These are phyloP conservation scores for Periphyllus acericola DNA, from an alignment of 2,888 invertebrate species.

Conservation along the genomic window DNA sequence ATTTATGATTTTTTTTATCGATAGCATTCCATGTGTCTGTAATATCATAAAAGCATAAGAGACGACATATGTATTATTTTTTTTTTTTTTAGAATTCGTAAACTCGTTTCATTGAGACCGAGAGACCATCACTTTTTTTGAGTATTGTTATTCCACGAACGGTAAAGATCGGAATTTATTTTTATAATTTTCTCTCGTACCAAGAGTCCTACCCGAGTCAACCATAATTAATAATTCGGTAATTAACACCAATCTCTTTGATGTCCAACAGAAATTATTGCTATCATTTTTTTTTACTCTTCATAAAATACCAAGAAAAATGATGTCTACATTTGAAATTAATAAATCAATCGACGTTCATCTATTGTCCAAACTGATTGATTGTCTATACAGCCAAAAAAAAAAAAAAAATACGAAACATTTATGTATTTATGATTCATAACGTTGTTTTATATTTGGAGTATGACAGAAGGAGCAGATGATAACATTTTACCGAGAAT, in stretches of 20 bases:
- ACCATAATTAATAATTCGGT: conserved; percentile 56
- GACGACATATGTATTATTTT: conserved; percentile 30
- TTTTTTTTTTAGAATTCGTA: conserved; percentile 20
- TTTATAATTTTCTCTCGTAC: conserved; percentile 32
- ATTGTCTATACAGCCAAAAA: conserved; percentile 37
- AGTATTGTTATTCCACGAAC: conserved; percentile 52
- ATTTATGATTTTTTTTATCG: conserved; percentile 32
- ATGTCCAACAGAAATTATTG: conserved; percentile 45
- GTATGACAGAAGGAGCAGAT: conserved; percentile 15
- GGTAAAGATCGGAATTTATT: conserved; percentile 55
- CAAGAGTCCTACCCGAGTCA: not conserved
- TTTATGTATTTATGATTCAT: conserved; percentile 18
- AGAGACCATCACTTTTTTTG: conserved; percentile 42
- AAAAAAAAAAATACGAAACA: not conserved
- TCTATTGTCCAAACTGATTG: conserved; percentile 53
- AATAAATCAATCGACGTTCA: conserved; percentile 44
- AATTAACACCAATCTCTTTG: conserved; percentile 59
- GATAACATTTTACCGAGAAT: conserved; percentile 43
- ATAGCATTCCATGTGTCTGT: conserved; percentile 53
- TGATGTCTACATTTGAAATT: conserved; percentile 51
- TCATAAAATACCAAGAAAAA: conserved; percentile 54
- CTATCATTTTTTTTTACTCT: conserved; percentile 3
- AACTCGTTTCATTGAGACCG: conserved; percentile 43
- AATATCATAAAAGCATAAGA: conserved; percentile 49
- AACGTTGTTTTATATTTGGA: conserved; percentile 31